Base-by-base conservation (phyloP, 1,140 invertebrate species). In the Drosophila nannoptera region DNA sequence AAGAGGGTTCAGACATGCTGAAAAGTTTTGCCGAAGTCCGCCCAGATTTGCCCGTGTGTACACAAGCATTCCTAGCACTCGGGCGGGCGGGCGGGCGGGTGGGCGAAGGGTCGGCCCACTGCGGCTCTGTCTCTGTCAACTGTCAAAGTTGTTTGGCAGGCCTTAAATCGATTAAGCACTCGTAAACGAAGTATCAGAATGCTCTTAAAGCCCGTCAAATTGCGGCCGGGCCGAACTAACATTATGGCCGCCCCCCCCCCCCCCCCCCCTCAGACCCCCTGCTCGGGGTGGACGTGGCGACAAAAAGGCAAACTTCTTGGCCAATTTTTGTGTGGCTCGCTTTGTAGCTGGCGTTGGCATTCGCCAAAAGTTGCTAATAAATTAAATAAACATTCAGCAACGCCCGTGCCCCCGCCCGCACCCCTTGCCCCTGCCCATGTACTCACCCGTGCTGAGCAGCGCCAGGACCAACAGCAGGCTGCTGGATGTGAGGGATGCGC, bases 361-460 rank as follows among this genome's bases (percentile, higher is more conserved):
- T 56, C 38, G 62, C 64, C 55, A 73, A 64, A 22, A 73, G 71
- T 73, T 75, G 73, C 73, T 73, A 73, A 73, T 73, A 75, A 75
- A 72, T 73, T 75, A 75, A 75, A 75, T 75, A 68, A 73, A 75
- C 69, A 73, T 75, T 68, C 73, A n/a, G n/a, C 16, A 22, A 8
- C 9, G 22, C 22, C 29, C 9, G 2, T 9, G 11, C 9, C 22
- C 8, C 7, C 11, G 22, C 22, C 22, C 22, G 22, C 22, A 3
- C 3, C 22, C 22, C 22, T 22, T 3, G 3, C 7, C 9, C 42
- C n/a, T 22, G 6, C 36, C 33, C 35, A 22, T 55, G 16, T 67
- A 71, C 69, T 71, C 56, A 71, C 69, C 69, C 16, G 55, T 38
- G 12, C 29, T 38, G 8, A 67, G 56, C 56, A 60, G 62, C 4